Evolutionary conservation across 1,140 invertebrate species (phyloP), one percentile per base, ranked within the genome.

Genomic region (Sarcophaga bullata): DNA sequence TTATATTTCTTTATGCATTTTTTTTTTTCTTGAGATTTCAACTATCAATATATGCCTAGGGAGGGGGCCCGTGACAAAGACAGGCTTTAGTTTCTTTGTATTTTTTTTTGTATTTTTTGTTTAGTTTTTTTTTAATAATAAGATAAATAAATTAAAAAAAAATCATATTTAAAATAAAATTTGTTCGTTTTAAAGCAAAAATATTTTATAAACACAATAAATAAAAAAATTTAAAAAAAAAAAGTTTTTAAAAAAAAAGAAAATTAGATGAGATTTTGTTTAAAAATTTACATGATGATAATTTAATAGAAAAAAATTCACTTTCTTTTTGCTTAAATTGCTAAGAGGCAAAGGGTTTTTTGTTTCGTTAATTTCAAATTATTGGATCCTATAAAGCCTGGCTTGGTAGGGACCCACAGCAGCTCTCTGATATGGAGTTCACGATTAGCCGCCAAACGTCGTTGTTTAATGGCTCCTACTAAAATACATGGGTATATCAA

Each of bases 371-470:
- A 81, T 49, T 78, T 80, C 62, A 47, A 37, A 86, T 86, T 88
- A 89, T 84, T 89, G 85, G 86, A 89, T 89, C 78, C 88, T 86
- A 89, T 89, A 85, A 89, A 89, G 85, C 87, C 88, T 86, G 88
- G 88, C 85, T 89, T 94, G 91, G 94, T 94, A 91, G 95, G 93
- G 92, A 95, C 94, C 91, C 90, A 89, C 88, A 90, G 95, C 95
- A 90, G 95, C 95, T 93, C 96, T 96, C 94, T 96, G 95, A 93
- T 97, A 97, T 92, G 96, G 96, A 94, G 96, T 92, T 97, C 96
- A 93, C 94, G 91, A 94, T 94, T 92, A 95, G 95, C 92, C 94
- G 93, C 92, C 93, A 91, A 91, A 92, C 92, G 91, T 88, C 89
- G 90, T 90, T 91, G 88, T 87, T 90, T 90, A 91, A 93, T 91